Evolutionary conservation across 2,113 vertebrate genomes (phyloP).

Genomic region (Holacanthus passer): DNA sequence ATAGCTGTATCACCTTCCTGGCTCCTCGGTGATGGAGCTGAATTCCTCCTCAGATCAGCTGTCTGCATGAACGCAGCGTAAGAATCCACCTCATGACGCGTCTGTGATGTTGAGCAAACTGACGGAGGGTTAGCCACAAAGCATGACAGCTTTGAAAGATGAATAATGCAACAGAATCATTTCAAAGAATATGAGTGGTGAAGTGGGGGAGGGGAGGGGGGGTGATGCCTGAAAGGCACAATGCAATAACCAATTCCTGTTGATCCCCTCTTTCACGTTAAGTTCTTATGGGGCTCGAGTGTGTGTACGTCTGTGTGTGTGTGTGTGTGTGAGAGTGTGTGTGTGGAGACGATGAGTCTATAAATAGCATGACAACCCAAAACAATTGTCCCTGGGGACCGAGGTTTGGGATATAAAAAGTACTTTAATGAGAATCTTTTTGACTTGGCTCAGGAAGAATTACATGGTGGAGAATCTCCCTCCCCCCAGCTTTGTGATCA

Average conservation of each 20-base stretch:
- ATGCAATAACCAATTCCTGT: constrained; percentile 41
- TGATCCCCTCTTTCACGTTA: constrained; percentile 39
- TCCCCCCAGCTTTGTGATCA: constrained; percentile 48
- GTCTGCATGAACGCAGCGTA: constrained; percentile 9
- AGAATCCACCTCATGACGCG: constrained; percentile 22
- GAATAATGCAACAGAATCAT: constrained; percentile 63
- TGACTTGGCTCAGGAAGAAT: constrained; percentile 58
- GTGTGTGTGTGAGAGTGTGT: neutral
- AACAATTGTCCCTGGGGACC: constrained; percentile 49
- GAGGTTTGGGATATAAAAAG: constrained; percentile 54
- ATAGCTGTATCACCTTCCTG: constrained; percentile 22
- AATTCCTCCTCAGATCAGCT: constrained; percentile 19
- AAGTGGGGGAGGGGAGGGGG: neutral
- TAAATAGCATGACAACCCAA: constrained; percentile 62
- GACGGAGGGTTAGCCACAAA: constrained; percentile 44
- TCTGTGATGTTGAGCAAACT: constrained; percentile 35
- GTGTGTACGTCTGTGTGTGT: neutral
- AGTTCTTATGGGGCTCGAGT: neutral
- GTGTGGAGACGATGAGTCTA: constrained; percentile 56
- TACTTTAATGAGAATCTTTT: constrained; percentile 64
- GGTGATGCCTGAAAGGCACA: constrained; percentile 18
- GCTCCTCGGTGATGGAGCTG: constrained; percentile 19
- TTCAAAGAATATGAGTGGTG: constrained; percentile 32
- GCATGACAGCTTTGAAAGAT: constrained; percentile 48
- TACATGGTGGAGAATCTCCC: constrained; percentile 26